A percentile compares a stretch with the other conserved stretches of the same genome.
Evolutionary conservation across 2,888 invertebrate species (phyloP).

Genomic region (Drosophila barbarae): DNA sequence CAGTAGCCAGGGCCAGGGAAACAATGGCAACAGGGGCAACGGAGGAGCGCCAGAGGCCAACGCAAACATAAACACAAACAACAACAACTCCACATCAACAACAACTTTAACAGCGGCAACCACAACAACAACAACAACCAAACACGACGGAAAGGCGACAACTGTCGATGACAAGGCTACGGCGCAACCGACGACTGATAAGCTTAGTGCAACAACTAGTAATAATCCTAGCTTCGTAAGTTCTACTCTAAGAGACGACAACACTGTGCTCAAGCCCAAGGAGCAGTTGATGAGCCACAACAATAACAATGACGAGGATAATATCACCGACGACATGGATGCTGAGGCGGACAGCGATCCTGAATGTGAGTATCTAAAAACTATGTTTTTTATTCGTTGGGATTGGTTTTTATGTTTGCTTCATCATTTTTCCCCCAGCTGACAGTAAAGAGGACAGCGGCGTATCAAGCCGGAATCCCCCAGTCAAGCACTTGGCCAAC

Average conservation of each 20-base stretch:
- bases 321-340: constrained; percentile 13
- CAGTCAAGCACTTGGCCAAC: constrained; percentile 52
- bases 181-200: constrained; percentile 69
- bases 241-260: constrained; percentile 66
- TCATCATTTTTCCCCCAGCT: constrained; percentile 23
- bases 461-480: neutral
- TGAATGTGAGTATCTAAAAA: constrained; percentile 23
- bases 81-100: constrained; percentile 31
- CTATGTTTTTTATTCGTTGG: neutral
- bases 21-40: constrained; percentile 31
- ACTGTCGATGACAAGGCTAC: constrained; percentile 46
- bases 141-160: constrained; percentile 30
- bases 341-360: constrained; percentile 20
- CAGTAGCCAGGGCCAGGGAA: constrained; percentile 7
- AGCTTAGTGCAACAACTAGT: constrained; percentile 73
- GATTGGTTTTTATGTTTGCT: neutral
- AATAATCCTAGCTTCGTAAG: constrained; percentile 67
- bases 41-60: constrained; percentile 9
- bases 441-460: constrained; percentile 21
- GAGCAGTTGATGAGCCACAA: constrained; percentile 40
- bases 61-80: constrained; percentile 32
- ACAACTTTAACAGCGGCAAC: constrained; percentile 22
- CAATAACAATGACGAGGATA: constrained; percentile 29
- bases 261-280: constrained; percentile 38
- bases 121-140: constrained; percentile 34